phyloP scores from a whole-genome alignment of 2,797 vertebrate species.

The Poeciliopsis gracilis region DNA sequence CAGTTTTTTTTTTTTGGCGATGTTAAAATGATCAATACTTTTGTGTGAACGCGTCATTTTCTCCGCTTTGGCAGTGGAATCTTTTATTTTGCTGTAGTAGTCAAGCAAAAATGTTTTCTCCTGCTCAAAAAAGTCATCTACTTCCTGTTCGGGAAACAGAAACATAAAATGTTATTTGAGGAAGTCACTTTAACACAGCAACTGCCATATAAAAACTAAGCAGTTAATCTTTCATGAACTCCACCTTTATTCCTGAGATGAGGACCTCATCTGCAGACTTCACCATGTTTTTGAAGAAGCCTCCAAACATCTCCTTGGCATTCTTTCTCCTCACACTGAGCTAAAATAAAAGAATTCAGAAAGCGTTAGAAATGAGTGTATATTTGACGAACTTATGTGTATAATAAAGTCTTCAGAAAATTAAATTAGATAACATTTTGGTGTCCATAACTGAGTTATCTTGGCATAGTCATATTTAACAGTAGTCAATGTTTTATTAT shows the following conservation, averaged over 20 bases:
- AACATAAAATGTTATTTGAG: conserved; percentile 2
- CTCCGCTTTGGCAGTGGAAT: conserved; percentile 94
- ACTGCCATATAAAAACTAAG: background rate
- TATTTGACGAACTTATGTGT: background rate
- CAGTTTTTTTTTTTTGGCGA: background rate
- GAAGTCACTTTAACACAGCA: background rate
- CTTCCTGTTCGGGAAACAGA: conserved; percentile 82
- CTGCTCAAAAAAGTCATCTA: conserved; percentile 98
- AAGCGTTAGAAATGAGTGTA: background rate
- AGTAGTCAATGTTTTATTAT: background rate
- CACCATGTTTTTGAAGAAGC: conserved; percentile 96
- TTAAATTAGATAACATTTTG: background rate
- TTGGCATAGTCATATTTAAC: background rate
- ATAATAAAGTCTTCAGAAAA: background rate
- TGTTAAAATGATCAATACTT: conserved; percentile 77
- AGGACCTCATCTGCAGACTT: conserved; percentile 97
- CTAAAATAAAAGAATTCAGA: conserved; percentile 69
- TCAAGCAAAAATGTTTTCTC: conserved; percentile 96
- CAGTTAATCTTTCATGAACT: background rate
- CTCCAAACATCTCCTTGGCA: conserved; percentile 97
- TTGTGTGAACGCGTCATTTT: conserved; percentile 97
- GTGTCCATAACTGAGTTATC: background rate
- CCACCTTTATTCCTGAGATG: conserved; percentile 95
- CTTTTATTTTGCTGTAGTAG: conserved; percentile 95
- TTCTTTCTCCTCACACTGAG: conserved; percentile 96